phyloP scores from a whole-genome alignment of 2,797 vertebrate genomes.

The Sebastes reedi region DNA sequence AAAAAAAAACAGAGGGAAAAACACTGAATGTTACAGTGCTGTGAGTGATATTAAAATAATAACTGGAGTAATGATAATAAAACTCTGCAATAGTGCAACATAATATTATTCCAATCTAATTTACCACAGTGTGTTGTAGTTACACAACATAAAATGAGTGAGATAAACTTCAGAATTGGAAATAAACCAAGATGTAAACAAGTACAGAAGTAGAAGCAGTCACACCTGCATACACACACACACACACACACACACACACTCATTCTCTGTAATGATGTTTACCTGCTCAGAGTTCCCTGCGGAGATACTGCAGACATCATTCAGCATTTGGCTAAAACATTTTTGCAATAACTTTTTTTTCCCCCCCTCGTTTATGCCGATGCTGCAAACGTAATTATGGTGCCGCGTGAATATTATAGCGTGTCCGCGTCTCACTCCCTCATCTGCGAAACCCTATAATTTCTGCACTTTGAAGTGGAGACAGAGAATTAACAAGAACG shows the following conservation, averaged over 20 bases:
- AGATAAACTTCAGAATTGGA: neutral
- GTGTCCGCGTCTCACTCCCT: slow-evolving; percentile 47
- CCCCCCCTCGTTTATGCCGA: slow-evolving; percentile 34
- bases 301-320: slow-evolving; percentile 3
- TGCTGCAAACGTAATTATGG: slow-evolving; percentile 49
- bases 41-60: neutral
- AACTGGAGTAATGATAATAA: neutral
- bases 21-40: neutral
- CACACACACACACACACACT: neutral
- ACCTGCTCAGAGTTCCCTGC: neutral
- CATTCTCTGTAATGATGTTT: slow-evolving; percentile 6
- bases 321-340: slow-evolving; percentile 25
- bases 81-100: neutral
- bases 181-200: neutral
- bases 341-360: slow-evolving; percentile 1
- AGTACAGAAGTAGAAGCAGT: too few species aligned
- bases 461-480: slow-evolving; percentile 59
- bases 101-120: neutral
- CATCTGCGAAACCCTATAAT: slow-evolving; percentile 46
- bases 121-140: neutral
- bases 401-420: slow-evolving; percentile 51
- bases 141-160: neutral
- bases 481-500: slow-evolving; percentile 55
- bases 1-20: neutral
- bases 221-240: neutral